Evolutionary conservation across 2,888 invertebrate species (phyloP).

Genomic region (Drosophila merina): DNA sequence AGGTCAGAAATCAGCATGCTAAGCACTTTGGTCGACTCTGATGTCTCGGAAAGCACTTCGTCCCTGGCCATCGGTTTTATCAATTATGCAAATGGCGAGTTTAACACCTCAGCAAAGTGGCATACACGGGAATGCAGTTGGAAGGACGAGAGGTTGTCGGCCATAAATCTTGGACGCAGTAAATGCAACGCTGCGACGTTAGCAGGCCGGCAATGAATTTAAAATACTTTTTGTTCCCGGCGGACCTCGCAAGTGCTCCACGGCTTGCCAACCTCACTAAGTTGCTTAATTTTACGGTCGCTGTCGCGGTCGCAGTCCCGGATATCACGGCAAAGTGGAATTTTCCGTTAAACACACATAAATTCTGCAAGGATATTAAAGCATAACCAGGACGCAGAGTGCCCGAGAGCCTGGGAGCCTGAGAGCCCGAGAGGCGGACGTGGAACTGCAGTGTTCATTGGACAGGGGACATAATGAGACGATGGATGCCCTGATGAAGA

Average conservation of each 20-base stretch:
- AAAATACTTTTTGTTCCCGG: conserved; percentile 28
- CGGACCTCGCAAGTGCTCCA: conserved; percentile 56
- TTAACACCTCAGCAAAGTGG: conserved; percentile 72
- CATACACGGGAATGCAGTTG: conserved; percentile 48
- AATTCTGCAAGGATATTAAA: conserved; percentile 64
- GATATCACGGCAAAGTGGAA: conserved; percentile 78
- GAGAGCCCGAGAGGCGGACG: conserved; percentile 23
- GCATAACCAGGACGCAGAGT: conserved; percentile 10
- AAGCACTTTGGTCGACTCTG: conserved; percentile 55
- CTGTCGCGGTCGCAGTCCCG: conserved; percentile 43
- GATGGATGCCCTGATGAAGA: conserved; percentile 6
- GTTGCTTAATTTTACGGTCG: conserved; percentile 65
- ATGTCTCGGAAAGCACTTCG: conserved; percentile 9
- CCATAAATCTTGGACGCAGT: conserved; percentile 62
- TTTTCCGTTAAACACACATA: conserved; percentile 77
- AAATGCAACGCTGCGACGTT: conserved; percentile 38
- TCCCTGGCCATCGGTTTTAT: conserved; percentile 63
- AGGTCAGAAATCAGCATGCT: conserved; percentile 74
- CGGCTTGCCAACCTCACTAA: conserved; percentile 3
- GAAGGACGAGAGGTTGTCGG: conserved; percentile 18
- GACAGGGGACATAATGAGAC: neutral
- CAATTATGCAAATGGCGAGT: conserved; percentile 81
- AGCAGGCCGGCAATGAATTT: conserved; percentile 33
- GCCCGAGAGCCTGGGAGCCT: neutral
- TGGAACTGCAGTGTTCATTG: conserved; percentile 24